These are phyloP conservation scores for Platycheirus albimanus DNA, from an alignment of 2,888 invertebrate species.

Conservation along the genomic window DNA sequence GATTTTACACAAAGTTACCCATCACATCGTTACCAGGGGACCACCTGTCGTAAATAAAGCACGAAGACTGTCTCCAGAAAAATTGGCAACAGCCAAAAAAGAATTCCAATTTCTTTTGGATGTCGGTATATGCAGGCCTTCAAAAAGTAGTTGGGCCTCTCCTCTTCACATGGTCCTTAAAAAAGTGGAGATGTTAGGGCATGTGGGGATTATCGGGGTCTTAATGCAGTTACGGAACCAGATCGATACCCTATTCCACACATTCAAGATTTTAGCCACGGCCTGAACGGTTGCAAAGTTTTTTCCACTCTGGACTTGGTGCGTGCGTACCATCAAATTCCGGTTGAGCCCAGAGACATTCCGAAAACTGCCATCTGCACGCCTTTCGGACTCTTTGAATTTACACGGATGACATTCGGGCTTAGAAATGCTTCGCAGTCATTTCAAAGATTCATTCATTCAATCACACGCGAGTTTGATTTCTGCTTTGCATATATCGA, in stretches of 20 bases:
- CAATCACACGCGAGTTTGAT: background rate
- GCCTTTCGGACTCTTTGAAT: conserved; percentile 29
- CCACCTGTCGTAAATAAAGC: conserved; percentile 51
- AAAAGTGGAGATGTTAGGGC: too few species aligned
- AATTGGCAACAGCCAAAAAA: too few species aligned
- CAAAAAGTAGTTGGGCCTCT: too few species aligned
- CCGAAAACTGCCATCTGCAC: conserved; percentile 8
- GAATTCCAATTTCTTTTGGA: conserved; percentile 61
- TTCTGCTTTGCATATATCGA: background rate
- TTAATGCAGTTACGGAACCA: background rate
- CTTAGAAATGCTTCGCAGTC: background rate
- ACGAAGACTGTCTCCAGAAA: conserved; percentile 46
- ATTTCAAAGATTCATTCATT: conserved; percentile 2
- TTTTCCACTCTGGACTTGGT: background rate
- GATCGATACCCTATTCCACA: background rate
- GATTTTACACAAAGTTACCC: conserved; percentile 16
- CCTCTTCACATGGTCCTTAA: too few species aligned
- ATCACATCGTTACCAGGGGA: conserved; percentile 61
- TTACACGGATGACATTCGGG: background rate
- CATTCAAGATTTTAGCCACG: conserved; percentile 12
- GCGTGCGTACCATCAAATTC: conserved; percentile 5
- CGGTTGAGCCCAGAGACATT: background rate
- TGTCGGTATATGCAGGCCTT: conserved; percentile 55
- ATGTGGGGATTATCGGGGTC: too few species aligned
- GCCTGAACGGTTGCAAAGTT: too few species aligned